Evolutionary conservation across 2,888 invertebrate genomes (phyloP).

Genomic region (Dioctria linearis): DNA sequence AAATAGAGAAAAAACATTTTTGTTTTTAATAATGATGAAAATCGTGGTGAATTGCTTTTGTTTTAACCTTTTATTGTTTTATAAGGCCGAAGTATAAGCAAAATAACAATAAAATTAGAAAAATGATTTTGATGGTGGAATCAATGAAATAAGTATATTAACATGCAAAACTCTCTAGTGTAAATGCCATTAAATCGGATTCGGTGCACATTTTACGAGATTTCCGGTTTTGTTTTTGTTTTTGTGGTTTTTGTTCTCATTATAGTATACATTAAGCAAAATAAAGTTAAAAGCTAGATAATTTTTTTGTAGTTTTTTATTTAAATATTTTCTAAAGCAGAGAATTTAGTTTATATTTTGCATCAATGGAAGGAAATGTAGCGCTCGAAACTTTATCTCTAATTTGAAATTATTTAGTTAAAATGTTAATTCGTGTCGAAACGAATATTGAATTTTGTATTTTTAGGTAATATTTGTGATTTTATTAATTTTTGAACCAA

Average conservation of each 20-base stretch:
- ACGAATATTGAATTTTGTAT: too few relatives aligned
- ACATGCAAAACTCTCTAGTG: constrained; percentile 38
- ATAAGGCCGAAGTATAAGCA: constrained; percentile 17
- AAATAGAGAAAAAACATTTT: constrained; percentile 15
- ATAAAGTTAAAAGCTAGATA: constrained; percentile 39
- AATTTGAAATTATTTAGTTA: neutral
- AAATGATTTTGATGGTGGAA: neutral
- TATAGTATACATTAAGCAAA: constrained; percentile 29
- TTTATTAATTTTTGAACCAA: constrained; percentile 29
- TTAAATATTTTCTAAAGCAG: constrained; percentile 22
- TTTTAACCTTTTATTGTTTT: neutral
- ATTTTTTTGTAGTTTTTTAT: constrained; percentile 10
- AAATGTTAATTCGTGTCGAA: neutral
- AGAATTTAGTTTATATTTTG: constrained; percentile 4
- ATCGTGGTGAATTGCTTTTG: neutral
- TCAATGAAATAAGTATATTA: constrained; percentile 21
- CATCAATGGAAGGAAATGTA: neutral
- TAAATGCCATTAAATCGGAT: constrained; percentile 51
- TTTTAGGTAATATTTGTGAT: too few relatives aligned
- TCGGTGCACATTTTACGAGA: constrained; percentile 60
- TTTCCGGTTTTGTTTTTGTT: constrained; percentile 53
- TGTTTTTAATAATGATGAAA: constrained; percentile 21
- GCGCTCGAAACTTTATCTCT: constrained; percentile 9
- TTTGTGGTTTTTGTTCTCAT: neutral
- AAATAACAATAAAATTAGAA: constrained; percentile 21